Base-by-base conservation (phyloP, 1,140 invertebrate genomes). In the Cotesia typhae region DNA sequence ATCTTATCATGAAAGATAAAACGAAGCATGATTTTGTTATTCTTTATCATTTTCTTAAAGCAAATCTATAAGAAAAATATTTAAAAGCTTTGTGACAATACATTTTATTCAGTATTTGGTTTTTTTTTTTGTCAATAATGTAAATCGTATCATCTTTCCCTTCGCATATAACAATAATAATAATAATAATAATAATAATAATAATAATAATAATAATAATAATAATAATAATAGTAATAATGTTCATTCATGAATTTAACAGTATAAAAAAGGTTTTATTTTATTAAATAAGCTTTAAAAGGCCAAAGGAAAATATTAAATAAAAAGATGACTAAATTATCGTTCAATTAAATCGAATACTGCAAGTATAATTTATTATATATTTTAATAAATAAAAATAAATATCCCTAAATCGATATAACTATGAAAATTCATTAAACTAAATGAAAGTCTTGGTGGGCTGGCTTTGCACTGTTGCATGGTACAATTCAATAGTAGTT, bases 401-500 rank as follows among this genome's bases (percentile, higher is more conserved):
- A 4, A 63, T 37, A 12, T 38, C 20, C 66, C 41, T 71, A 47
- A 7, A 65, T 67, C 35, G 36, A 10, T 7, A 52, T 14, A n/a
- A 60, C 20, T 55, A 36, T 36, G 41, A 69, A 7, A 68, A 67
- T 20, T 52, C 17, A 67, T 6, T 28, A 70, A 81, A 84, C 79
- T 85, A 84, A 86, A 76, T 82, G 75, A 81, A 82, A 83, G 76
- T 84, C 77, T 71, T 85, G 82, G 82, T 85, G 83, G 84, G 79
- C 84, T 87, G 85, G 85, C 84, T 86, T 87, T 87, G 86, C 86
- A 86, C 78, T 87, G 86, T 87, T 87, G 86, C 86, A 87, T 87
- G 86, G 83, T 85, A 84, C 83, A 78, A 87, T 85, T 84, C 84
- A 81, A 81, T 87, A 87, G 84, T 87, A 85, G 84, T 86, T 84